Percentiles rank a stretch among this genome's conserved stretches.
Evolutionary conservation across 30 jellyfish, hydroid and myxozoan genomes (phyloP).

Genomic region (Phacellophora camtschatica): DNA sequence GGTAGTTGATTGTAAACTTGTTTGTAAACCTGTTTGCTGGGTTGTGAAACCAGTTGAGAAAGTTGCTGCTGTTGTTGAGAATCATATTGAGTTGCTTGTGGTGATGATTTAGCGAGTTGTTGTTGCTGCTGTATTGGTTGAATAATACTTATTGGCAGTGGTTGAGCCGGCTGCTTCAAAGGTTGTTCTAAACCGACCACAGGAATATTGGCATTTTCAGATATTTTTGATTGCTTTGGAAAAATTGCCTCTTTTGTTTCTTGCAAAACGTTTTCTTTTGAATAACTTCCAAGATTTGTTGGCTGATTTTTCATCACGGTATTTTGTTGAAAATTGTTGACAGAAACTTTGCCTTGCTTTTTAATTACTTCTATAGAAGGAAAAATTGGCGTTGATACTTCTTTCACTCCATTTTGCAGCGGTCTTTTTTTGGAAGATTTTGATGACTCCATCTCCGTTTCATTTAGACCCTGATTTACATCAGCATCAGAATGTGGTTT

Average conservation of each 20-base stretch:
- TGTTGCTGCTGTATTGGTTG: constrained; percentile 8
- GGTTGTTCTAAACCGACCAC: not conserved
- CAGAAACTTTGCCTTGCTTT: not conserved
- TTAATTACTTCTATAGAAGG: not conserved
- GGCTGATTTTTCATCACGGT: constrained; percentile 21
- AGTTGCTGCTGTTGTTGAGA: constrained; percentile 22
- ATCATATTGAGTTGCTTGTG: not conserved
- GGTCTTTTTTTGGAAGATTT: not conserved
- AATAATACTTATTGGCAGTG: not conserved
- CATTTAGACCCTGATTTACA: constrained; percentile 38
- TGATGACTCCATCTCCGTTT: constrained; percentile 20
- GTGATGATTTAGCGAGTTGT: not conserved
- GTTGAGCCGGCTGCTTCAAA: not conserved
- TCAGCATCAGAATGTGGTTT: constrained; percentile 54
- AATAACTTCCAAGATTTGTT: not conserved
- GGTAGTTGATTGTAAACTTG: not conserved
- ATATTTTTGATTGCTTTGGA: constrained; percentile 24
- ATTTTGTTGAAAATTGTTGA: constrained; percentile 3
- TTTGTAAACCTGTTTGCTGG: not conserved
- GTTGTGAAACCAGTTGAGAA: not conserved
- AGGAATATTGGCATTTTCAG: not conserved
- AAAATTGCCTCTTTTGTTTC: constrained; percentile 34
- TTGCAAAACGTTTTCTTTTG: constrained; percentile 19
- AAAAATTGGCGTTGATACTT: constrained; percentile 25
- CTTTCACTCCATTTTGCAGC: not conserved